These are phyloP conservation scores for Ancistrus triradiatus DNA, from an alignment of 2,113 vertebrate species.

Conservation along the genomic window DNA sequence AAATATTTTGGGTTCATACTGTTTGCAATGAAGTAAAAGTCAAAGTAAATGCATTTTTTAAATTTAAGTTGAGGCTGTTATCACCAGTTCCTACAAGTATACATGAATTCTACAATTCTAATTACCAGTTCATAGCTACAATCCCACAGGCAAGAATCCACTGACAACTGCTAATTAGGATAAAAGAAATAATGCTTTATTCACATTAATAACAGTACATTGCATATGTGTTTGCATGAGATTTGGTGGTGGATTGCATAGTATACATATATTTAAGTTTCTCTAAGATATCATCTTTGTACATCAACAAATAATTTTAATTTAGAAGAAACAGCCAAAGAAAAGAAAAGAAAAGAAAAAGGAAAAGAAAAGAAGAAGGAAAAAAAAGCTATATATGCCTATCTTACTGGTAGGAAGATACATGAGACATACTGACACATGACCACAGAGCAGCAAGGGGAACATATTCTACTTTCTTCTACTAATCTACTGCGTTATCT, in stretches of 20 bases:
- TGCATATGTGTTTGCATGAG: slow-evolving; percentile 40
- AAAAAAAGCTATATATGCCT: slow-evolving; percentile 51
- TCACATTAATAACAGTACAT: slow-evolving; percentile 71
- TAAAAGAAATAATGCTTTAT: slow-evolving; percentile 72
- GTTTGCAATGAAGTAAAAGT: too few species aligned
- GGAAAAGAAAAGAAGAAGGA: slow-evolving; percentile 45
- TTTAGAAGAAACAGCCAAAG: slow-evolving; percentile 49
- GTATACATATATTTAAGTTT: slow-evolving; percentile 53
- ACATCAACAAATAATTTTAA: slow-evolving; percentile 55
- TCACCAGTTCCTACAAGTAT: too few species aligned
- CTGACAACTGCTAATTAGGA: slow-evolving; percentile 41
- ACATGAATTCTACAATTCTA: too few species aligned
- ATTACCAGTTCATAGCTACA: neutral
- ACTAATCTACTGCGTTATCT: slow-evolving; percentile 55
- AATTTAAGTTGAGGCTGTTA: too few species aligned
- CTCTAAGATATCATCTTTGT: slow-evolving; percentile 57
- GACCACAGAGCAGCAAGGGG: slow-evolving; percentile 58
- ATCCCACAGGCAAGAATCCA: slow-evolving; percentile 5
- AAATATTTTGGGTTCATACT: too few species aligned
- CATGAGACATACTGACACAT: slow-evolving; percentile 45
- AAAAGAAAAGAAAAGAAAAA: slow-evolving; percentile 41
- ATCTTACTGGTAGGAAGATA: slow-evolving; percentile 47
- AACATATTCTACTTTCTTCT: slow-evolving; percentile 23
- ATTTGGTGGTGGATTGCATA: slow-evolving; percentile 41
- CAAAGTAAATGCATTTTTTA: too few species aligned